phyloP scores from a whole-genome alignment of 1,140 invertebrate genomes.

The Goniozus legneri region DNA sequence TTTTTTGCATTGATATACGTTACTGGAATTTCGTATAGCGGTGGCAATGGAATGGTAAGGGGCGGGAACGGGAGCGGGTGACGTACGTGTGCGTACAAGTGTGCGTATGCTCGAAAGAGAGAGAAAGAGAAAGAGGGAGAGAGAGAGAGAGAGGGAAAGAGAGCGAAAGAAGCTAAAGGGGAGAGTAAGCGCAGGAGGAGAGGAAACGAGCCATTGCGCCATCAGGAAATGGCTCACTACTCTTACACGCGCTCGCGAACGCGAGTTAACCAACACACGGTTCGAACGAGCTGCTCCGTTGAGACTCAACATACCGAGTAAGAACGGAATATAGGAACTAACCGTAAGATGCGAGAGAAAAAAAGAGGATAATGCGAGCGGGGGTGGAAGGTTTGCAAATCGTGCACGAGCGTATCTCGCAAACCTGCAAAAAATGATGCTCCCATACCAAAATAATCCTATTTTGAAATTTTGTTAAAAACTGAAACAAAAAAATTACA shows the following conservation, averaged over 20 bases:
- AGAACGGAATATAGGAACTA: too few species aligned
- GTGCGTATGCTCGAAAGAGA: neutral
- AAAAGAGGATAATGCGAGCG: too few species aligned
- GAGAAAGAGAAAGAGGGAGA: slow-evolving; percentile 15
- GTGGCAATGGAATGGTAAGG: neutral
- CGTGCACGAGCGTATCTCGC: too few species aligned
- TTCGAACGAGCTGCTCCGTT: too few species aligned
- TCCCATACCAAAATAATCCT: too few species aligned
- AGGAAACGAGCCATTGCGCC: slow-evolving; percentile 38
- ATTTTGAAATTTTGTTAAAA: too few species aligned
- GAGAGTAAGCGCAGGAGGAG: slow-evolving; percentile 18
- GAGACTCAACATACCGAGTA: too few species aligned
- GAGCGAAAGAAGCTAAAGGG: slow-evolving; percentile 8
- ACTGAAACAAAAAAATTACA: too few species aligned
- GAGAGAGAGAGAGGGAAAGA: slow-evolving; percentile 9
- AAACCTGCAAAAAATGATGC: too few species aligned
- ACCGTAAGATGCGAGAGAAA: too few species aligned
- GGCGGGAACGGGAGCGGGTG: neutral
- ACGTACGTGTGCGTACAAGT: neutral
- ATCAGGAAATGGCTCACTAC: slow-evolving; percentile 42
- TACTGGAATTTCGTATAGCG: neutral
- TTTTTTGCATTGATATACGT: too few species aligned
- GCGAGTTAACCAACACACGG: slow-evolving; percentile 25
- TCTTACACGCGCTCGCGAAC: slow-evolving; percentile 27
- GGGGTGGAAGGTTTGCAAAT: too few species aligned